These are phyloP conservation scores for Pteruthius melanotis DNA, from an alignment of 2,113 vertebrate genomes.

Conservation along the genomic window DNA sequence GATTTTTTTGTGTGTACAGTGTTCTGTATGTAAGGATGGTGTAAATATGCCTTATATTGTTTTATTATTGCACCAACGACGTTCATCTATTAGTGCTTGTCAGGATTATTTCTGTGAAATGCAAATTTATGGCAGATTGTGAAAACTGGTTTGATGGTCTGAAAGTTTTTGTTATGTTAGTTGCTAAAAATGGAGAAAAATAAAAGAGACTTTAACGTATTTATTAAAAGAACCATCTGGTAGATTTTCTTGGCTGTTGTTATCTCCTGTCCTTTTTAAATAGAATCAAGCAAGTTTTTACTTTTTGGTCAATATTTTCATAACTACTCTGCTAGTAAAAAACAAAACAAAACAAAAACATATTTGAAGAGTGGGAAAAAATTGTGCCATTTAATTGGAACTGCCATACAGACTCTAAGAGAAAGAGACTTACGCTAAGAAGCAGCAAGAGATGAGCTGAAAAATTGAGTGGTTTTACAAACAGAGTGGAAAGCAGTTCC, in stretches of 20 bases:
- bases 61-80: constrained; percentile 66
- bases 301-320: not conserved
- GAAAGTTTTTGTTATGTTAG: constrained; percentile 73
- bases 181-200: constrained; percentile 62
- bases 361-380: not conserved
- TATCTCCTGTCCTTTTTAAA: constrained; percentile 9
- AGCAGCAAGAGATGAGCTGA: not conserved
- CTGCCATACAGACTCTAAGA: not conserved
- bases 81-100: constrained; percentile 72
- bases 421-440: not conserved
- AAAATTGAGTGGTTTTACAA: constrained; percentile 4
- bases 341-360: not conserved
- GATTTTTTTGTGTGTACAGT: constrained; percentile 73
- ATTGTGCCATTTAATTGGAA: constrained; percentile 1
- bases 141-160: constrained; percentile 69
- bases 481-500: not conserved
- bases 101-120: constrained; percentile 75
- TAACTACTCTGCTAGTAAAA: not conserved
- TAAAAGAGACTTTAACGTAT: constrained; percentile 72
- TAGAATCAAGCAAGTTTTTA: not conserved
- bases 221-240: constrained; percentile 71
- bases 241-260: constrained; percentile 47
- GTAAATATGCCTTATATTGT: constrained; percentile 79
- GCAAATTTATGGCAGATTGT: constrained; percentile 69
- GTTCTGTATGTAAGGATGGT: constrained; percentile 74